Base-by-base conservation (phyloP, 2,797 vertebrate genomes). In the Echiichthys vipera region DNA sequence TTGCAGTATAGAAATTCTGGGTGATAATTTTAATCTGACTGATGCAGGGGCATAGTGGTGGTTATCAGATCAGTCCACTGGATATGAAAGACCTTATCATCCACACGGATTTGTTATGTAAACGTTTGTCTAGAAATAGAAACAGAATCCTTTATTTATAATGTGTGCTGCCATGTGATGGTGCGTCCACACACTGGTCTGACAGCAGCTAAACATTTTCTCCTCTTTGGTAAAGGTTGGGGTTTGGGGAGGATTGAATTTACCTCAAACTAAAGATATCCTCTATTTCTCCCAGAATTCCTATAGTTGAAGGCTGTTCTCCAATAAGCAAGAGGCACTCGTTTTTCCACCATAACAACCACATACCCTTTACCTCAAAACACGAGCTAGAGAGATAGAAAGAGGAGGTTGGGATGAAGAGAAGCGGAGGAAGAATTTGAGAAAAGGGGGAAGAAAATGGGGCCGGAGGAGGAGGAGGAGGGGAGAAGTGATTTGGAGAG, bases 1-100 rank as follows among this genome's bases (percentile, higher is more conserved):
- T 93, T 83, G 92, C 92, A 90, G 67, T 91, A 92, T 93, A 94
- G 93, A 92, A 94, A 93, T 94, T 94, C 92, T 94, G 93, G 93
- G 93, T 88, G 92, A 94, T 53, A 5, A 32, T 77, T 81, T 73
- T 55, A 40, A 61, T 65, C 24, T 54, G 61, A 12, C 55, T 69
- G 53, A 65, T 67, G 55, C 12, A 34, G 39, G 32, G 43, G 54
- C 57, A 65, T 17, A 27, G 18, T 58, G 34, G 17, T 30, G 53
- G 46, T 50, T 57, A 18, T 43, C 25, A 55, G n/a, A 62, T 3
- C 32, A 18, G 39, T 49, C 45, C 24, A 46, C 32, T 11, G 22
- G 11, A 63, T 20, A 61, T 45, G 11, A 37, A 40, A 45, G 3
- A 34, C 47, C 20, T 63, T 40, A 57, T 70, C 49, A 65, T 73